Evolutionary conservation across 2,113 vertebrate genomes (phyloP), one percentile per base, ranked within the genome.

Genomic region (Spea multiplicata): DNA sequence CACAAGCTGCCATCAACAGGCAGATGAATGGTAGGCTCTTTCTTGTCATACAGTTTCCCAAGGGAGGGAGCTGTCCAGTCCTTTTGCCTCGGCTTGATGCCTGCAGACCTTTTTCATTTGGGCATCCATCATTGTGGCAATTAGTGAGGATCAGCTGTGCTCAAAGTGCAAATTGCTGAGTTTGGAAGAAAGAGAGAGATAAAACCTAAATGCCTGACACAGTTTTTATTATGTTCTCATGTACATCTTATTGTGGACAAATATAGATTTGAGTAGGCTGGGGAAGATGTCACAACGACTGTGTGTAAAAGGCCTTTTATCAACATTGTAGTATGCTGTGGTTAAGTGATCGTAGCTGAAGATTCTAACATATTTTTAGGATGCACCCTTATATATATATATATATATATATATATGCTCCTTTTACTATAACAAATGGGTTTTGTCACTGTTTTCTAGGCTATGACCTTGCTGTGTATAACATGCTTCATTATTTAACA

Each of bases 131-230:
- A 73, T 44, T 73, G 61, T 67, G 44, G 77, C 70, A 79, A 79
- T 79, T 79, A 79, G 49, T 14, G 8, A 48, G 47, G 13, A 66
- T 73, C 61, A 73, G 77, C 68, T 71, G 68, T 71, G 68, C 69
- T 79, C 61, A 72, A 72, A 57, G 57, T 79, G 44, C 44, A 79
- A 73, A 79, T 55, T 73, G 77, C 77, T 79, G 77, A 79, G 70
- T 66, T 69, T 4, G 9, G 44, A 49, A 30, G 55, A 17, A 49
- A 66, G 44, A 71, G 3, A 78, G 62, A 65, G 61, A 44, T 57
- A 55, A 71, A 53, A 66, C 46, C 45, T 66, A 67, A 79, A 66
- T 14, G 70, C 17, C 44, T 79, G 77, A 79, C 70, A 73, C 14
- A 73, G 72, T 79, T 79, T 62, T 73, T 73, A 30, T 72, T 3